These are phyloP conservation scores for Nasua narica DNA, from an alignment of 2,797 vertebrate species.

Conservation along the genomic window DNA sequence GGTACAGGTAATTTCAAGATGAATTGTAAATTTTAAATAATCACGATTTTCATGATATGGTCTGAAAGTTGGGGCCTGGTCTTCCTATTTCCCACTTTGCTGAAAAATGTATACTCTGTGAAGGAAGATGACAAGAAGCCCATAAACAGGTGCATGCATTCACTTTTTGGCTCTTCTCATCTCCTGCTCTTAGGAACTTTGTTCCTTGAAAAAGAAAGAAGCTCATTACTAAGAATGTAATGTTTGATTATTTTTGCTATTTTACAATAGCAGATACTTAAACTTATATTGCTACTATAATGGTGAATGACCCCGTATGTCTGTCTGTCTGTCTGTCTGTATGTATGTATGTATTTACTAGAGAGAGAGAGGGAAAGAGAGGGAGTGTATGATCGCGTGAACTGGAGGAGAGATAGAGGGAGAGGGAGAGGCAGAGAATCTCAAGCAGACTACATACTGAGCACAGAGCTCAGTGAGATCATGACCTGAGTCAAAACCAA, in stretches of 20 bases:
- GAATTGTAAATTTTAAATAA: not conserved
- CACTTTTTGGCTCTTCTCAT: not conserved
- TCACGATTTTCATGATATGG: not conserved
- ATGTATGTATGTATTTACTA: no score
- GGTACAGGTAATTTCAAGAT: not conserved
- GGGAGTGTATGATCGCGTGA: rapidly evolving
- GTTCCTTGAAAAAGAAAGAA: not conserved
- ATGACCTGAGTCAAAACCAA: not conserved
- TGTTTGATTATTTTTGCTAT: not conserved
- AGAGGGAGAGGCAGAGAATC: not conserved
- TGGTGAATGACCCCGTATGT: not conserved
- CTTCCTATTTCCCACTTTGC: not conserved
- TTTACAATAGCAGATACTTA: not conserved
- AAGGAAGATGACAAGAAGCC: not conserved
- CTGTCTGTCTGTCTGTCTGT: not conserved
- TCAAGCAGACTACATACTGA: not conserved
- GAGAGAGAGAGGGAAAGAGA: no score
- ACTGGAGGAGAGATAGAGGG: not conserved
- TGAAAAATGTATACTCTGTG: not conserved
- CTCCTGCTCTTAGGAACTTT: not conserved
- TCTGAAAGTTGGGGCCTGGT: not conserved
- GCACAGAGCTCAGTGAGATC: not conserved
- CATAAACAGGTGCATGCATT: not conserved
- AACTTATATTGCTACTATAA: not conserved
- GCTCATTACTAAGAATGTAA: not conserved